These are phyloP conservation scores for Shargacucullia verbasci DNA, from an alignment of 2,888 invertebrate genomes.

Conservation along the genomic window DNA sequence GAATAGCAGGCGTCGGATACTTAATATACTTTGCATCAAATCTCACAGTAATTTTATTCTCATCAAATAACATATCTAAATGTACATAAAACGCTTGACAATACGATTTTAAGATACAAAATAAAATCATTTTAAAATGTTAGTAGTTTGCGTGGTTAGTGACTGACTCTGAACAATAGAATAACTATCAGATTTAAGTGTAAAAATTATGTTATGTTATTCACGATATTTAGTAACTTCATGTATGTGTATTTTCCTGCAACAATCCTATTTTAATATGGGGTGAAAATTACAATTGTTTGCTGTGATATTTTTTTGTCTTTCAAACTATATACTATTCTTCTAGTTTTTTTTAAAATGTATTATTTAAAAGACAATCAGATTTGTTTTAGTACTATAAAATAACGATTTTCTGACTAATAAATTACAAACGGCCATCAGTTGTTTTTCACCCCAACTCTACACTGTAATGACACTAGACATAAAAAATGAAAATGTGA, in stretches of 20 bases:
- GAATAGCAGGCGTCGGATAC: slow-evolving; percentile 49
- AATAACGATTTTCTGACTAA: neutral
- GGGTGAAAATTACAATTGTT: slow-evolving; percentile 30
- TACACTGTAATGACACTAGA: slow-evolving; percentile 66
- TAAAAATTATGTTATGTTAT: slow-evolving; percentile 28
- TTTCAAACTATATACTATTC: neutral
- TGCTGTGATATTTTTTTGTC: neutral
- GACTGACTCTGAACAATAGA: slow-evolving; percentile 54
- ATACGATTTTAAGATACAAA: slow-evolving; percentile 82
- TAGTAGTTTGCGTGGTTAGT: slow-evolving; percentile 59
- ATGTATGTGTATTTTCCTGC: slow-evolving; percentile 35
- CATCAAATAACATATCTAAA: slow-evolving; percentile 87
- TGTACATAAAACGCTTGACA: slow-evolving; percentile 88
- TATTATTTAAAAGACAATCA: neutral
- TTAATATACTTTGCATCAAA: slow-evolving; percentile 60
- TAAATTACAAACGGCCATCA: slow-evolving; percentile 12
- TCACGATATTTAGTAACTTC: slow-evolving; percentile 28
- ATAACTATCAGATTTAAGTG: slow-evolving; percentile 36
- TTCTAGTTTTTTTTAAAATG: neutral
- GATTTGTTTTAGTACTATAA: neutral
- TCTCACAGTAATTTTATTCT: slow-evolving; percentile 67
- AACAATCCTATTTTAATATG: slow-evolving; percentile 37
- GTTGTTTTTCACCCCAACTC: slow-evolving; percentile 33
- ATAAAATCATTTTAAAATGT: slow-evolving; percentile 67
- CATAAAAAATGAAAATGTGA: slow-evolving; percentile 86